Evolutionary conservation across 2,888 invertebrate genomes (phyloP), one percentile per base, ranked within the genome.

Genomic region (Drosophila sordidula): DNA sequence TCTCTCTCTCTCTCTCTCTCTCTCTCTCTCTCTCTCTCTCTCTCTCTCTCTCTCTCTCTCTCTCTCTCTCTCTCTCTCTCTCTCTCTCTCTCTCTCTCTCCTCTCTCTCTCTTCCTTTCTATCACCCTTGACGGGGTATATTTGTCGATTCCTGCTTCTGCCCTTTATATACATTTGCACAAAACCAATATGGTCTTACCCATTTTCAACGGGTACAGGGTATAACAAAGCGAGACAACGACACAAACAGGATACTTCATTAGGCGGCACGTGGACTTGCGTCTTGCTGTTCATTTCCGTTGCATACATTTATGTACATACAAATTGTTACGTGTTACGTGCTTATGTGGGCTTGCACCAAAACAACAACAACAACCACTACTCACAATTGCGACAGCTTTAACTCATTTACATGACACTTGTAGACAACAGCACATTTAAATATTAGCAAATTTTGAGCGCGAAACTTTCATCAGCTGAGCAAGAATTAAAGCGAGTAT

Each of bases 181-280:
- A 8, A 29, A 9, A 2, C 3, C 29, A 29, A 29, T 29, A 29
- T 29, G 9, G 22, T 4, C 6, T 29, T 29, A 6, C 11, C 0
- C 12, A 32, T 34, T 12, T 12, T 12, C 4, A 34, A 12, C 12
- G 12, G 29, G 3, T 29, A 9, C 9, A 29, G 29, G 29, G 3
- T 29, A 29, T 29, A 29, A 29, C 9, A 3, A 9, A 9, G 29
- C 29, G 9, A 29, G 29, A 52, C 52, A 64, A 41, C 52, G 62
- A 41, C 36, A 47, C 45, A 45, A 58, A 25, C 41, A 62, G 52
- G 29, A 55, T 70, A 68, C 75, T 80, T 71, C 69, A 71, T 82
- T 80, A 78, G 42, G 46, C 25, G 78, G 80, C 78, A 78, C 75
- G 70, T 88, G 70, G 83, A 65, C 70, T 56, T 84, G 67, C 78